phyloP scores from a whole-genome alignment of 2,888 invertebrate genomes.

The Parasteatoda lunata region DNA sequence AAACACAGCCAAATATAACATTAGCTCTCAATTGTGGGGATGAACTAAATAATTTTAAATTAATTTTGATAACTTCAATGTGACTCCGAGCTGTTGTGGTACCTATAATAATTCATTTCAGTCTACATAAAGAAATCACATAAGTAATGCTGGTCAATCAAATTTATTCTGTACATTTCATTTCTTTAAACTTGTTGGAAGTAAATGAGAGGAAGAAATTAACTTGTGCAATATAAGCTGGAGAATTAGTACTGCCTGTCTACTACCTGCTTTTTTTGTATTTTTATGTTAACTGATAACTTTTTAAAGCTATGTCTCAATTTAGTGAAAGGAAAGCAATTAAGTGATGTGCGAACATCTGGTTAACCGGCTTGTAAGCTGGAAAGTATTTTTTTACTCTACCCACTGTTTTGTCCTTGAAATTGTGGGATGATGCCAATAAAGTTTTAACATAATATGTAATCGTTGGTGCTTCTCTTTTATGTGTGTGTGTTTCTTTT shows the following conservation, averaged over 20 bases:
- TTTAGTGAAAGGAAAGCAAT: constrained; percentile 43
- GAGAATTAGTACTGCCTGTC: no score
- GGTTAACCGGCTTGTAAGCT: constrained; percentile 43
- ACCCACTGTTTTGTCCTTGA: constrained; percentile 67
- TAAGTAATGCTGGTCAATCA: not conserved
- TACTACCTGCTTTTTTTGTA: constrained; percentile 4
- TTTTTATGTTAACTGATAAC: constrained; percentile 1
- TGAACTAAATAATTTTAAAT: no score
- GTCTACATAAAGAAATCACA: not conserved
- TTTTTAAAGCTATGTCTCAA: constrained; percentile 17
- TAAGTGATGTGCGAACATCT: constrained; percentile 51
- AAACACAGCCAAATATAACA: no score
- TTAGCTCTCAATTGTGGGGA: no score
- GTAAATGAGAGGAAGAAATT: no score
- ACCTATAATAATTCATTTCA: not conserved
- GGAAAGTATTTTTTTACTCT: constrained; percentile 67
- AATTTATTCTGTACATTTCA: constrained; percentile 2
- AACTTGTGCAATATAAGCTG: no score
- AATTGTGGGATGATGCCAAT: constrained; percentile 68
- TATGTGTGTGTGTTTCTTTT: no score
- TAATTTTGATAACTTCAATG: no score
- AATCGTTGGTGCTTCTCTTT: not conserved
- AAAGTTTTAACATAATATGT: constrained; percentile 65
- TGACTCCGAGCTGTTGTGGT: no score
- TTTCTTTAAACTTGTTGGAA: not conserved